Evolutionary conservation across 2,888 invertebrate species (phyloP), one percentile per base, ranked within the genome.

Genomic region (Troides aeacus): DNA sequence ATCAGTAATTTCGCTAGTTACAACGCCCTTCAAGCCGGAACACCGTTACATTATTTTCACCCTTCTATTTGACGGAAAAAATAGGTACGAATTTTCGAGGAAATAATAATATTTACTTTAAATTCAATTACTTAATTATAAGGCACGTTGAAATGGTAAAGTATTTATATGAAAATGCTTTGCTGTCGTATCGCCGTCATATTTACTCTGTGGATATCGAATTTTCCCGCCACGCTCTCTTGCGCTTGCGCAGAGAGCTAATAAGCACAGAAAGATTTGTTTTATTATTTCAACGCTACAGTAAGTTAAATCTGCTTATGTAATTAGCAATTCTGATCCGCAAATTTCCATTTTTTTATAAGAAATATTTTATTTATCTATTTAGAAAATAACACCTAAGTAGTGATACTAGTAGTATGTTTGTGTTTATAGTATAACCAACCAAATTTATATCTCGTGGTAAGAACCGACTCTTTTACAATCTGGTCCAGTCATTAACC

Each of bases 201-300:
- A 62, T 68, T 62, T 66, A 60, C 58, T 59, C 66, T 70, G 63
- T 59, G 58, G 66, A 53, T 63, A 70, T 63, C 63, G 69, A 67
- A 67, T 71, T 72, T 75, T 66, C 63, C 77, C 80, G 86, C 80
- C 74, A 88, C 90, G 89, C 90, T 90, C 90, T 89, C 70, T 66
- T 70, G 70, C 68, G 68, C 88, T 74, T 85, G 88, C 78, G 76
- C 84, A 79, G 78, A 77, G 79, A 80, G 78, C 78, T 82, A 84
- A 83, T 81, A 79, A 82, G 80, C 77, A 80, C 76, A 80, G 84
- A 81, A 85, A 84, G 82, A 86, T 84, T 85, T 83, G 77, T 85
- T 84, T 82, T 84, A 84, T 84, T 86, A 81, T 74, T 84, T 85
- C 84, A 83, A 85, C 81, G 81, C 83, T 78, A 81, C 82, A 79